phyloP scores from a whole-genome alignment of 2,888 invertebrate genomes.

The Embidobia sp. region DNA sequence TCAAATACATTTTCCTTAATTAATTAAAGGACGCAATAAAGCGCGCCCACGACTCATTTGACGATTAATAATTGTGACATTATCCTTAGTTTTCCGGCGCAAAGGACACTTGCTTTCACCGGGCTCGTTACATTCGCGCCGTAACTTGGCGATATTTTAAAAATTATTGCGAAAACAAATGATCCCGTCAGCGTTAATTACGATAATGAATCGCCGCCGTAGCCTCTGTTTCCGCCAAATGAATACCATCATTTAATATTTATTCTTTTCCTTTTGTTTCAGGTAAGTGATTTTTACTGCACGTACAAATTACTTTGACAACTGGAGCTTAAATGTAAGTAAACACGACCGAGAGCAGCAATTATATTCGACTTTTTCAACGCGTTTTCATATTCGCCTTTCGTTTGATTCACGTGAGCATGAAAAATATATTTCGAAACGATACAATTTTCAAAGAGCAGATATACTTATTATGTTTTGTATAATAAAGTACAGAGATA shows the following conservation, averaged over 20 bases:
- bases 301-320: conserved; percentile 1
- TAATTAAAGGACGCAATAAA: conserved; percentile 32
- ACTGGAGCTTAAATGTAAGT: conserved; percentile 21
- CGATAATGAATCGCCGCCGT: conserved; percentile 15
- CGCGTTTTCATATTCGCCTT: neutral
- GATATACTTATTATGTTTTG: too few species aligned
- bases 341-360: neutral
- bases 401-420: too few species aligned
- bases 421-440: too few species aligned
- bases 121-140: conserved; percentile 2
- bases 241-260: conserved; percentile 11
- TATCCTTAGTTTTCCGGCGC: conserved; percentile 14
- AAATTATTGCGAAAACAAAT: conserved; percentile 26
- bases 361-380: conserved; percentile 5
- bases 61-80: conserved; percentile 35
- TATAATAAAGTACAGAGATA: too few species aligned
- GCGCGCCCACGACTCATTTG: conserved; percentile 10
- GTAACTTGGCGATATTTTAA: conserved; percentile 14
- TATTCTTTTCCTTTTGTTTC: conserved; percentile 24
- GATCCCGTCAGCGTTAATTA: conserved; percentile 12
- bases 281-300: conserved; percentile 33
- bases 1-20: conserved; percentile 16
- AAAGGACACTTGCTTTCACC: conserved; percentile 20
- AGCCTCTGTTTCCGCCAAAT: conserved; percentile 3
- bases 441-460: too few species aligned